phyloP scores from a whole-genome alignment of 2,888 invertebrate genomes.

The Rhimphoctona megacephalus region DNA sequence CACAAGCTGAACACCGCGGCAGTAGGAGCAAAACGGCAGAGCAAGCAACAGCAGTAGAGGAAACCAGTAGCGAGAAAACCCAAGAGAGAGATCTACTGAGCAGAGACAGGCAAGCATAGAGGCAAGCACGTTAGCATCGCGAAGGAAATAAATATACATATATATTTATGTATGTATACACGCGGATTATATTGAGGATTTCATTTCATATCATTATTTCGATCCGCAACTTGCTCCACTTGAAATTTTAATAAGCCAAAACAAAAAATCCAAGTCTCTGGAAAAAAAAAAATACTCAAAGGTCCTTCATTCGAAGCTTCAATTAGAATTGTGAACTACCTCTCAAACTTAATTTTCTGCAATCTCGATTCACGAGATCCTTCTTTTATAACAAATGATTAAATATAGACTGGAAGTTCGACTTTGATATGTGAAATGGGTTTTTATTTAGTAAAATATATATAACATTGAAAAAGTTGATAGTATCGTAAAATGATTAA shows the following conservation, averaged over 20 bases:
- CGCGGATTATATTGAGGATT: not conserved
- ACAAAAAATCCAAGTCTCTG: not conserved
- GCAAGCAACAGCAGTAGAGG: constrained; percentile 51
- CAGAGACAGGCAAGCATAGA: constrained; percentile 57
- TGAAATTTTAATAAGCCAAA: not conserved
- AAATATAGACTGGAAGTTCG: not conserved
- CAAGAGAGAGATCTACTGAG: constrained; percentile 48
- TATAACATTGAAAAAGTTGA: not conserved
- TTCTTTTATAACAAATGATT: not conserved
- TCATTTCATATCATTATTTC: not conserved
- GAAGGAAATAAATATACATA: constrained; percentile 12
- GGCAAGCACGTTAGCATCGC: constrained; percentile 44
- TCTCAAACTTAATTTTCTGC: not conserved
- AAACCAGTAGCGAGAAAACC: constrained; percentile 45
- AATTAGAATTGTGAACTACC: not conserved
- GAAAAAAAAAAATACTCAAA: not conserved
- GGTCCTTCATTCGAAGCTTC: not conserved
- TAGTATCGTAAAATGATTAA: not conserved
- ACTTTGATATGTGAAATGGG: not conserved
- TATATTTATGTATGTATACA: not conserved
- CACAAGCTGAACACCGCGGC: constrained; percentile 34
- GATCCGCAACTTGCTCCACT: not conserved
- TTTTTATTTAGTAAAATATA: not conserved
- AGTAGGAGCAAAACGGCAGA: constrained; percentile 52
- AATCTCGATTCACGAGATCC: not conserved